Base-by-base conservation (phyloP, 2,888 invertebrate species). In the Bellardia bayeri region DNA sequence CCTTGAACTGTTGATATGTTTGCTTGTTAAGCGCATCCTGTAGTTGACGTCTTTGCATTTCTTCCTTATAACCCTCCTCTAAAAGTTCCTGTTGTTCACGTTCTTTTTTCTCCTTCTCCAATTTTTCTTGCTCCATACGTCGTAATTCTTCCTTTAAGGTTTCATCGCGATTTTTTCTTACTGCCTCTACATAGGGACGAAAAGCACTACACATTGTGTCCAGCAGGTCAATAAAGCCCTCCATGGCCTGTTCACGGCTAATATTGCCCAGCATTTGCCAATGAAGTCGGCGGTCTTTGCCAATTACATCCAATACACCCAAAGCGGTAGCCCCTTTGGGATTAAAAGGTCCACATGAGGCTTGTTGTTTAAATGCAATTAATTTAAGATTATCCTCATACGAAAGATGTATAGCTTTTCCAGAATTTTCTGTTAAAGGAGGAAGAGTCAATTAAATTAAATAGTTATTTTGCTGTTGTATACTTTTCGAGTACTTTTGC, bases 11-110 rank as follows among this genome's bases (percentile, higher is more conserved):
- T 89, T 95, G 95, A 93, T 97, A 98, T 0, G 98, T 98, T 94
- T 98, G 98, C 91, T 98, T 97, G 94, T 99, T 99, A 16, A 99
- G 94, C 2, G 99, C 99, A 92, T 99, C 98, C 94, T 99, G 98
- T 91, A 99, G 97, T 94, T 98, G 97, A 90, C 97, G 95, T 3
- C 92, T 90, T 85, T 94, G 94, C 78, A 93, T 81, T 89, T 94
- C 93, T 74, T 94, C 93, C 54, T 92, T 92, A 80, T 92, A 92
- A 4, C 91, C 90, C 88, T 91, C 91, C 84, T 92, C 91, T 14
- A 92, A 89, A 49, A 90, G 81, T 68, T 92, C 91, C 78, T 91
- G 90, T 71, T 92, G 91, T 69, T 91, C 90, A 4, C 90, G 91
- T 61, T 91, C 91, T n/a, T 87, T 89, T n/a, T 91, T 89, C 69